A percentile compares a stretch with the other conserved stretches of the same genome.
These are phyloP conservation scores for Caerostris extrusa DNA, from an alignment of 1,140 invertebrate genomes.

Conservation along the genomic window DNA sequence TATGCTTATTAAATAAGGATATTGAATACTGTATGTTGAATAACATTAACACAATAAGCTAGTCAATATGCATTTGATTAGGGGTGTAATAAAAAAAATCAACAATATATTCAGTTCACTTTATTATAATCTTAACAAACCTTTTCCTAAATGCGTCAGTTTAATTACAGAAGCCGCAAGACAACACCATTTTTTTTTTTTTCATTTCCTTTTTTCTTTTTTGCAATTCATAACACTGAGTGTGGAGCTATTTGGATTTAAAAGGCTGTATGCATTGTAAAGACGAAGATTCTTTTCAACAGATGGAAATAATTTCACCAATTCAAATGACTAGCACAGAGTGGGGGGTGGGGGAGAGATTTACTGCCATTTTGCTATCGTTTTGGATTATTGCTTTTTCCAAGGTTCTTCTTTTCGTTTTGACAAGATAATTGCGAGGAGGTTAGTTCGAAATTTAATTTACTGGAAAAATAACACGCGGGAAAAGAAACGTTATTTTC, in stretches of 20 bases:
- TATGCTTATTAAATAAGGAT: no score
- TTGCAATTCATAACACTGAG: neutral
- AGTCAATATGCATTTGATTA: no score
- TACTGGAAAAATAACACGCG: conserved; percentile 48
- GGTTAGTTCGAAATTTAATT: conserved; percentile 63
- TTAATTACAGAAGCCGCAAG: neutral
- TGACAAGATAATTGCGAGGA: conserved; percentile 51
- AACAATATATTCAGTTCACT: no score
- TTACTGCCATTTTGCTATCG: conserved; percentile 30
- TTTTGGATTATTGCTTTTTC: conserved; percentile 21
- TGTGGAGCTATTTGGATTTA: neutral
- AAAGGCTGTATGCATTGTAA: neutral
- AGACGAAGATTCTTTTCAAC: neutral
- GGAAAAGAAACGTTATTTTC: conserved; percentile 21
- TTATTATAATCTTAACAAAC: neutral
- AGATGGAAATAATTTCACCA: conserved; percentile 35
- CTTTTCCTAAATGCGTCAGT: neutral
- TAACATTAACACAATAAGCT: no score
- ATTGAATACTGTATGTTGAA: no score
- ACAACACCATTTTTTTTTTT: neutral
- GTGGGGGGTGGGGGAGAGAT: neutral
- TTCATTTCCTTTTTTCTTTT: neutral
- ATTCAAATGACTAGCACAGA: neutral
- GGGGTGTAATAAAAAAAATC: no score
- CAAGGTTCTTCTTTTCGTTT: neutral